These are phyloP conservation scores for Ganaspis brasiliensis DNA, from an alignment of 2,888 invertebrate species.

Conservation along the genomic window DNA sequence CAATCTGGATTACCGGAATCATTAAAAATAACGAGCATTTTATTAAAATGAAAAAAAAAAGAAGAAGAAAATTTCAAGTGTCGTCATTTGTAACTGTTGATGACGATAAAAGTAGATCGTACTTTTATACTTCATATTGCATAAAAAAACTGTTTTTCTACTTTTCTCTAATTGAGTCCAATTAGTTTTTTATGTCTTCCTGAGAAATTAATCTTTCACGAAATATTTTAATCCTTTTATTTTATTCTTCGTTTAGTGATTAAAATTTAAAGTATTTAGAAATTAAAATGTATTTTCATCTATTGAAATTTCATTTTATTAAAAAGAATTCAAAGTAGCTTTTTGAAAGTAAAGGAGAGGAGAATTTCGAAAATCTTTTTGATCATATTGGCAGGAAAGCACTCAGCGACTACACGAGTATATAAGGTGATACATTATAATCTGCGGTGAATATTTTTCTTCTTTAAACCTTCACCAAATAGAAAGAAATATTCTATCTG, in stretches of 20 bases:
- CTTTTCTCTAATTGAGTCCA: not conserved
- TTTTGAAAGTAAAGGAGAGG: not conserved
- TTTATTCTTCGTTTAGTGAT: no score
- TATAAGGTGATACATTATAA: constrained; percentile 15
- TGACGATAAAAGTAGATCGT: not conserved
- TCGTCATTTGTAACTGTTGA: not conserved
- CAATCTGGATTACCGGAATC: not conserved
- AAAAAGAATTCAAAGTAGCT: not conserved
- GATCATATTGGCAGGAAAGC: not conserved
- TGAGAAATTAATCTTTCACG: not conserved
- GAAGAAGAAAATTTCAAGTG: not conserved
- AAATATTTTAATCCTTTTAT: no score
- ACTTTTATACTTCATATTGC: constrained; percentile 9
- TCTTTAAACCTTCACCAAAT: not conserved
- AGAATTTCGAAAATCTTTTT: constrained; percentile 1
- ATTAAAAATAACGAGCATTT: constrained; percentile 10
- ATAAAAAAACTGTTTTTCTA: not conserved
- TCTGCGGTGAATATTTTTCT: not conserved
- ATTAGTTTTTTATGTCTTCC: not conserved
- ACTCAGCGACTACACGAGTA: not conserved
- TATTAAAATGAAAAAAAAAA: not conserved
- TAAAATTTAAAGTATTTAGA: no score
- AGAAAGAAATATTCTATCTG: not conserved
- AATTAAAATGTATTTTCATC: no score
- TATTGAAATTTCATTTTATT: no score